Evolutionary conservation across 2,797 vertebrate species (phyloP), one percentile per base, ranked within the genome.

Genomic region (Enteromius paludinosus): DNA sequence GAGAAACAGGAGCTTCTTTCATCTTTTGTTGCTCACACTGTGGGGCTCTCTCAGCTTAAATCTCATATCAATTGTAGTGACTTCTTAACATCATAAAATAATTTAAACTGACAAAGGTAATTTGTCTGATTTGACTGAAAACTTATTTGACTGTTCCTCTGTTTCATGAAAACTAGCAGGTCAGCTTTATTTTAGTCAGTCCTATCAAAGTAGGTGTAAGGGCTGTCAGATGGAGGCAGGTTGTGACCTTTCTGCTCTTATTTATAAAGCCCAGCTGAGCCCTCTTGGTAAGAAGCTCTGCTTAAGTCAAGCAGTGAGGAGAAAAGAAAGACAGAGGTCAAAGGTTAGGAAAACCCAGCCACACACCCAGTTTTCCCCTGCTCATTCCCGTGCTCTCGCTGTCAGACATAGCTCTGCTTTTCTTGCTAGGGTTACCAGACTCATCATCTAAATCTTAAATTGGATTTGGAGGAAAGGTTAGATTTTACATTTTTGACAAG

Each of bases 181-280:
- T 52, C 76, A 49, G 30, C 23, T 49, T 61, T 78, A 64, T 68
- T 81, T 73, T 77, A 28, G 45, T 30, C 17, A 8, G 6, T n/a
- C 23, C 23, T 66, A 75, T 83, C 80, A 83, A 30, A 52, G 25
- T 47, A 86, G 79, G 70, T 76, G 64, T 79, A 28, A 28, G 38
- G n/a, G 28, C 33, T 82, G 54, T 80, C 76, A 66, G 30, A 74
- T 41, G 12, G 7, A 81, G 52, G 79, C 49, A 70, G 41, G 30
- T 71, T 66, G 76, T 69, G 61, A 70, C 62, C 49, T 83, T 54
- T 76, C 54, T 83, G 73, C 66, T 79, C 25, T 86, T 78, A 85
- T 86, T 86, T 90, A 90, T 86, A 83, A 89, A 89, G 85, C 88
- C 89, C 92, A 93, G 91, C 91, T 92, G 92, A 83, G 87, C 73